These are phyloP conservation scores for Onychomys leucogaster DNA, from an alignment of 2,797 vertebrate genomes.

Conservation along the genomic window DNA sequence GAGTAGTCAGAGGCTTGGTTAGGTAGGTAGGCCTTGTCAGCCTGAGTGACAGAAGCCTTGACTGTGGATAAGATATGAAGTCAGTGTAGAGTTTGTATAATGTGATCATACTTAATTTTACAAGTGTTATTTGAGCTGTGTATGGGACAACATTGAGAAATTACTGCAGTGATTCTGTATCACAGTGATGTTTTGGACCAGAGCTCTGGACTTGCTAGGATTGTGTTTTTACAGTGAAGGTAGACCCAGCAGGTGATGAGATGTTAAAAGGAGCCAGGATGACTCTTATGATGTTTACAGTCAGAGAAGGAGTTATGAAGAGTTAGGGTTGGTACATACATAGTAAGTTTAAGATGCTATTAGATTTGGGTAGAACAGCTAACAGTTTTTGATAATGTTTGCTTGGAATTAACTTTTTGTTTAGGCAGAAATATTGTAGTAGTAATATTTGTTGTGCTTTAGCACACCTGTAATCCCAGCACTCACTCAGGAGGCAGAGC, in stretches of 20 bases:
- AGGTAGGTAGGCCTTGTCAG: neutral
- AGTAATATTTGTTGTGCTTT: neutral
- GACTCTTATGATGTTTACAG: neutral
- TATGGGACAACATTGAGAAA: neutral
- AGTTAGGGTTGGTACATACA: neutral
- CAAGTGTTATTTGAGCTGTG: neutral
- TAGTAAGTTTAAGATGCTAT: neutral
- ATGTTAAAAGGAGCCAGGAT: neutral
- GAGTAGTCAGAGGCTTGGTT: neutral
- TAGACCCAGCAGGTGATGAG: neutral
- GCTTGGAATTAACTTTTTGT: neutral
- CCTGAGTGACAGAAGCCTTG: neutral
- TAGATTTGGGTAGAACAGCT: neutral
- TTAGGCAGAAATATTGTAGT: neutral
- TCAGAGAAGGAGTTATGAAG: neutral
- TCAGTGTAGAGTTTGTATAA: neutral
- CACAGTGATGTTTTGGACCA: neutral
- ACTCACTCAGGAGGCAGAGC: too few species aligned
- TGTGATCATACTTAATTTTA: conserved; percentile 15
- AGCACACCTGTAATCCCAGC: too few species aligned
- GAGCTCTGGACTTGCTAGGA: neutral
- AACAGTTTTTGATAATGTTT: conserved; percentile 4
- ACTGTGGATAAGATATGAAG: neutral
- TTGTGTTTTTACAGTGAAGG: conserved; percentile 12
- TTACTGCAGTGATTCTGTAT: conserved; percentile 12